A percentile compares a stretch with the other conserved stretches of the same genome.
Conservation (phyloP, 1,140 invertebrate genomes). For the Antheraea mylitta region DNA sequence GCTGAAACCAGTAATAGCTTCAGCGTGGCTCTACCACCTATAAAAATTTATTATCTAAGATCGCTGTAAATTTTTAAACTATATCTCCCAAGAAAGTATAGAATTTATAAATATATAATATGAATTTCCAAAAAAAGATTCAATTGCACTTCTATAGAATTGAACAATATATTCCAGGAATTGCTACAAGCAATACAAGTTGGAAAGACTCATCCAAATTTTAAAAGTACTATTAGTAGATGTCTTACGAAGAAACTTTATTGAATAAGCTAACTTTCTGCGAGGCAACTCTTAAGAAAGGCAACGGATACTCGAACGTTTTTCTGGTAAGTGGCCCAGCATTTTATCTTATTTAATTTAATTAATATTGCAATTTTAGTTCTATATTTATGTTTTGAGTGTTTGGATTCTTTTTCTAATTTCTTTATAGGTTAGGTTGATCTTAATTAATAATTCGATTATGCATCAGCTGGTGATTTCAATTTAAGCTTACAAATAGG, state of each 20-base stretch:
- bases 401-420: too few relatives aligned
- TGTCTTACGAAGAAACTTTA: constrained; percentile 1
- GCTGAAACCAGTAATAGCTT: too few relatives aligned
- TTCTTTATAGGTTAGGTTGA: too few relatives aligned
- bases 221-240: not conserved
- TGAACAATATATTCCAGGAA: not conserved
- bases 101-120: too few relatives aligned
- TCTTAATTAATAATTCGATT: too few relatives aligned
- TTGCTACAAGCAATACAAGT: not conserved
- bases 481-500: too few relatives aligned
- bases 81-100: too few relatives aligned
- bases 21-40: too few relatives aligned
- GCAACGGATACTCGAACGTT: not conserved
- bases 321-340: not conserved
- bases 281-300: not conserved
- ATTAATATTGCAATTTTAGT: not conserved
- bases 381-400: too few relatives aligned
- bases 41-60: too few relatives aligned
- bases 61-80: too few relatives aligned
- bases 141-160: not conserved
- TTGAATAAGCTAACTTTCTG: not conserved
- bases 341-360: not conserved
- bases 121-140: not conserved
- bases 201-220: not conserved
- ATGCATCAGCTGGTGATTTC: too few relatives aligned